A percentile compares a stretch with the other conserved stretches of the same genome.
phyloP scores from a whole-genome alignment of 2,888 invertebrate species.

The Ennomos quercinarius region DNA sequence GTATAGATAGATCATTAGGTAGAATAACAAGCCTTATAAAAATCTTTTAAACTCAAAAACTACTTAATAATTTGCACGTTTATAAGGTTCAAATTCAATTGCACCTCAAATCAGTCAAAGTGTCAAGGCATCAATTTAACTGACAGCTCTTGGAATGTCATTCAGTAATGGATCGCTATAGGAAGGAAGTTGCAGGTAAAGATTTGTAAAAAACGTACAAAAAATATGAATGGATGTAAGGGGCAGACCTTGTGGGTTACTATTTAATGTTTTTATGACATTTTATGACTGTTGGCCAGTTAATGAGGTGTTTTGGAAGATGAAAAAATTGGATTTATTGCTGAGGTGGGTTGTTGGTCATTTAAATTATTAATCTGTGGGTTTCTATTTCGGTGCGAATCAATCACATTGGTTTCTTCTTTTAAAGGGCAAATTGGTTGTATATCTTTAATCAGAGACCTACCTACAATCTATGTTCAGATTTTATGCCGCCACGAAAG shows the following conservation, averaged over 20 bases:
- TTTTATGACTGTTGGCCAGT: constrained; percentile 48
- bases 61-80: constrained; percentile 4
- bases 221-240: constrained; percentile 59
- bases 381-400: no score
- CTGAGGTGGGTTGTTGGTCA: constrained; percentile 3
- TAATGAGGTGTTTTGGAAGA: constrained; percentile 51
- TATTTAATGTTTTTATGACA: constrained; percentile 47
- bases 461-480: no score
- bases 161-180: constrained; percentile 80
- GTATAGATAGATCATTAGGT: no score
- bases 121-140: constrained; percentile 74
- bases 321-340: constrained; percentile 42
- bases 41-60: no score
- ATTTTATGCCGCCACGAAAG: no score
- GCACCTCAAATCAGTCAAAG: constrained; percentile 46
- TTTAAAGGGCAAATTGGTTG: no score
- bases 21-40: no score
- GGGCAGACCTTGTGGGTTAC: constrained; percentile 55
- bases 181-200: constrained; percentile 85
- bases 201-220: constrained; percentile 56
- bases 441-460: no score
- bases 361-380: background rate
- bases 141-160: constrained; percentile 79
- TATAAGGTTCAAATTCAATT: constrained; percentile 34
- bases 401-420: no score